Evolutionary conservation across 2,888 invertebrate genomes (phyloP).

Genomic region (Serrognathus titanus): DNA sequence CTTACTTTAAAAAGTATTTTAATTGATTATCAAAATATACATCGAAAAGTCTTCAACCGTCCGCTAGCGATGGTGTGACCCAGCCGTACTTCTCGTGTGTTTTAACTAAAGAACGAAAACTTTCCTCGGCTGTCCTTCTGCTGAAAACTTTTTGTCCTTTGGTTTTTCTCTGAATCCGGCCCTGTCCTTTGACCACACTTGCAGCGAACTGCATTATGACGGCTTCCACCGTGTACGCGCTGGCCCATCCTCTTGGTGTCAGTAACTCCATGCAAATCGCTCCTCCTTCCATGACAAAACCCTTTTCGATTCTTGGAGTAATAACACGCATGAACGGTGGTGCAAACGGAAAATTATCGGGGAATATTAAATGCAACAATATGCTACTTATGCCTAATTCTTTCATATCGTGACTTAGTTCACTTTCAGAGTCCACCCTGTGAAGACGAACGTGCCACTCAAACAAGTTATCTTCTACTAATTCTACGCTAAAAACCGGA

Average conservation of each 20-base stretch:
- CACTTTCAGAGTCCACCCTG: constrained; percentile 80
- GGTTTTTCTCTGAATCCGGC: constrained; percentile 73
- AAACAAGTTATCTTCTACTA: constrained; percentile 82
- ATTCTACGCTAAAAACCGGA: constrained; percentile 76
- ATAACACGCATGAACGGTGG: constrained; percentile 75
- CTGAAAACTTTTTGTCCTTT: constrained; percentile 77
- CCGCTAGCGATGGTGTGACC: constrained; percentile 83
- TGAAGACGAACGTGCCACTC: constrained; percentile 84
- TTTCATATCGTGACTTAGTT: constrained; percentile 75
- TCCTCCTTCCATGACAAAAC: constrained; percentile 88
- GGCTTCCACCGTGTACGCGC: constrained; percentile 83
- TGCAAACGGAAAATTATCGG: constrained; percentile 85
- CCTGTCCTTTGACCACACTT: constrained; percentile 84
- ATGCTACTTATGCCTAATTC: constrained; percentile 73
- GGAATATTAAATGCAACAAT: constrained; percentile 76
- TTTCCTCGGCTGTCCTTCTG: constrained; percentile 79
- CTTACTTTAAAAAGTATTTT: neutral
- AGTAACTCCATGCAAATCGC: constrained; percentile 87
- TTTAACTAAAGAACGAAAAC: constrained; percentile 81
- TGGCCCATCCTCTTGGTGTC: constrained; percentile 85
- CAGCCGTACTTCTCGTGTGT: constrained; percentile 90
- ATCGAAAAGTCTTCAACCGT: constrained; percentile 60
- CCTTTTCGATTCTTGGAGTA: constrained; percentile 62
- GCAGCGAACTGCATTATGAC: constrained; percentile 88
- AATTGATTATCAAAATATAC: constrained; percentile 4